Evolutionary conservation across 2,888 invertebrate species (phyloP), one percentile per base, ranked within the genome.

Genomic region (Orthosia incerta): DNA sequence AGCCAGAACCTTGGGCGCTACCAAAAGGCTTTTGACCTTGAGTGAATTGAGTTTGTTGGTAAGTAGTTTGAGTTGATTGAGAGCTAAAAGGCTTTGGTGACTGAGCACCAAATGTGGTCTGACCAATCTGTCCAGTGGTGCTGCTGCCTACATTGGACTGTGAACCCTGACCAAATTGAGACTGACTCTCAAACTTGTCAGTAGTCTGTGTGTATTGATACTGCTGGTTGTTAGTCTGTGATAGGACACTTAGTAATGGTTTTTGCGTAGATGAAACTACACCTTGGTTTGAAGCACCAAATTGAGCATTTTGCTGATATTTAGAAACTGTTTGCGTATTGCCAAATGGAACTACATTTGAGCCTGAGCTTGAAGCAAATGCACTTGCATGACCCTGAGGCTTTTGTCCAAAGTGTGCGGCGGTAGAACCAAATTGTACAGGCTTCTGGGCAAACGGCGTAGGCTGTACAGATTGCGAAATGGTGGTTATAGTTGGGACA

Each of bases 61-160:
- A 71, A 53, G 71, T 64, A 26, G 78, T 57, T 71, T 71, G 60
- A 68, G 57, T 46, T 72, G 45, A 69, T 46, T 74, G 57, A 53
- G 68, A 71, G 4, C 62, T 74, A 50, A 76, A 64, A 26, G 83
- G 83, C 60, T 83, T 86, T 51, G 82, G 79, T 64, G 82, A 64
- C 60, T 84, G 84, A 56, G 68, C 71, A 31, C 79, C 85, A 65
- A 88, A 82, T 26, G 87, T 83, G 45, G 83, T 79, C 26, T 68
- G 71, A 31, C 60, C 64, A 59, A 74, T 15, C 9, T 80, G 79
- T 31, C 79, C 82, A n/a, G 39, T 39, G 9, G 39, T 39, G 39
- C 39, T 39, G 39, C 53, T 83, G 9, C 70, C 77, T 73, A 86
- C 69, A 69, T 70, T 85, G 23, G 39, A 76, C 23, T 82, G 70